Base-by-base conservation (phyloP, 2,797 vertebrate species). In the Phoxinus dragarum region DNA sequence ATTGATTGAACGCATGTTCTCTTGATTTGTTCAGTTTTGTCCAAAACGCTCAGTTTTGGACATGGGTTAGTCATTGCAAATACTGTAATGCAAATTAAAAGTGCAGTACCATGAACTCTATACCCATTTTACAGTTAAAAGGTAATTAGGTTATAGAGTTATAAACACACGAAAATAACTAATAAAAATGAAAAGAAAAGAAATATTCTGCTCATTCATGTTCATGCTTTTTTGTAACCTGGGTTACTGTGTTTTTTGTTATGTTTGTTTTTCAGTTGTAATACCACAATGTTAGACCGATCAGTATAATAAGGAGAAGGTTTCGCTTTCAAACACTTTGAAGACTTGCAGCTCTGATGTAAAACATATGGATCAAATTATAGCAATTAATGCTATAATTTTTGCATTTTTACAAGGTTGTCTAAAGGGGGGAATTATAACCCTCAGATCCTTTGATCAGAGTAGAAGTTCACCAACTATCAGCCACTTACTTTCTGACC, bases 371-470 rank as follows among this genome's bases (percentile, higher is more conserved):
- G 12, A 77, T 40, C 21, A 59, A 59, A 59, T 40, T 76, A 76
- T 8, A 77, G 34, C 21, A 40, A 16, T 40, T 38, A 0, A 77
- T 59, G 27, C 27, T 27, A 27, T 27, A 27, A 27, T 27, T 27
- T 27, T 59, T 40, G 52, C 4, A 61, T 77, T 77, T 59, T 77
- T 36, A 77, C 52, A 61, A 42, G 36, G 54, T 77, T 61, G 36
- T 61, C 52, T 59, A 27, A 56, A 59, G 6, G 52, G 68, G 34
- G 4, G 10, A 40, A 77, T 38, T 12, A 77, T 40, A 59, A 56
- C n/a, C n/a, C 14, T 38, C 74, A 59, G 19, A 17, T n/a, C 36
- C 52, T 78, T 77, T 78, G 12, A 61, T 78, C 54, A 42, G 54
- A 42, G 6, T 9, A n/a, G 6, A 56, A 56, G 54, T 61, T 61